Evolutionary conservation across 2,797 vertebrate genomes (phyloP).

Genomic region (Gymnothorax reevesii): DNA sequence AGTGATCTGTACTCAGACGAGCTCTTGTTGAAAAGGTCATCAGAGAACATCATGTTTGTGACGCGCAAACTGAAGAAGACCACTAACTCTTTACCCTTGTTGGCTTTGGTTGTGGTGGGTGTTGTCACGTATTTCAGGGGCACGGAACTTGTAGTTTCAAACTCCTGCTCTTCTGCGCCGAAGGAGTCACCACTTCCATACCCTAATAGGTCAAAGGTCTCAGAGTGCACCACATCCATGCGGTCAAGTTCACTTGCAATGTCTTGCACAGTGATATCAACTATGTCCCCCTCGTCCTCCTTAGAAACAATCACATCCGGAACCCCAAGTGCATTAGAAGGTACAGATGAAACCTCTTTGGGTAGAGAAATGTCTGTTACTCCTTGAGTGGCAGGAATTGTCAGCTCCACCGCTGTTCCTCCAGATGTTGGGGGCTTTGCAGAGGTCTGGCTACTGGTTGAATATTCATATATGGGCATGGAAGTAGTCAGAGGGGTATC

Average conservation of each 20-base stretch:
- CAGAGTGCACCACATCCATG: constrained; percentile 40
- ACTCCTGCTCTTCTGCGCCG: constrained; percentile 27
- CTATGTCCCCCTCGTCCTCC: constrained; percentile 25
- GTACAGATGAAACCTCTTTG: not conserved
- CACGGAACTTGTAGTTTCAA: constrained; percentile 60
- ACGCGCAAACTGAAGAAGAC: constrained; percentile 91
- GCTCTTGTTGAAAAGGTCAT: constrained; percentile 88
- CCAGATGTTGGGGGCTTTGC: not conserved
- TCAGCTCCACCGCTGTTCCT: not conserved
- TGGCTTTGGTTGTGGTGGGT: constrained; percentile 71
- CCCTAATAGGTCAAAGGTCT: constrained; percentile 51
- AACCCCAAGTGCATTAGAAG: too few species aligned
- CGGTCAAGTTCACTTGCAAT: constrained; percentile 56
- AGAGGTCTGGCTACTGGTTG: not conserved
- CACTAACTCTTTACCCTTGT: constrained; percentile 80
- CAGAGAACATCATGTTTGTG: constrained; percentile 88
- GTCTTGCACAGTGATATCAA: constrained; percentile 49
- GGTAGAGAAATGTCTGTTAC: not conserved
- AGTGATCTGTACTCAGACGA: constrained; percentile 81
- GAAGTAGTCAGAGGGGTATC: constrained; percentile 33
- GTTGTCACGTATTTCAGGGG: constrained; percentile 75
- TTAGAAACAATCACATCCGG: constrained; percentile 41
- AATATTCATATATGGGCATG: too few species aligned
- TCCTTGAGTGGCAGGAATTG: not conserved
- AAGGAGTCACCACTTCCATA: constrained; percentile 61